A percentile compares a stretch with the other conserved stretches of the same genome.
Evolutionary conservation across 2,113 vertebrate genomes (phyloP).

Genomic region (Ceratotherium simum): DNA sequence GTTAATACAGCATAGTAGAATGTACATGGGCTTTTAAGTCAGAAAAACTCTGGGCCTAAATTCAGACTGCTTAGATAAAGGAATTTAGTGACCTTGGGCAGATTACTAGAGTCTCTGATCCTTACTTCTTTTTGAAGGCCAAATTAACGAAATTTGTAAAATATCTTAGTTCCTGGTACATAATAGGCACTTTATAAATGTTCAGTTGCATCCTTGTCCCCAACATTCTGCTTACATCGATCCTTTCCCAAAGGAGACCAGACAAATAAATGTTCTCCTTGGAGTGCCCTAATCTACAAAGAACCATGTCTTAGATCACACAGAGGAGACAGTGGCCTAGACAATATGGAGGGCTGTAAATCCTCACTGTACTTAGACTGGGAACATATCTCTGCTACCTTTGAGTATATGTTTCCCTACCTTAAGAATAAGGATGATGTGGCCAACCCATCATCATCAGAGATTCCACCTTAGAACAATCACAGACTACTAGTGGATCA

Average conservation of each 20-base stretch:
- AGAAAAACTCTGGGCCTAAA: not conserved
- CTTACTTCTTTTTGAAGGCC: slow-evolving; percentile 1
- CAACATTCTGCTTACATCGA: not conserved
- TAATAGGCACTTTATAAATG: not conserved
- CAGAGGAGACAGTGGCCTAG: not conserved
- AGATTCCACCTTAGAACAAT: not conserved
- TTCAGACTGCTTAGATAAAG: not conserved
- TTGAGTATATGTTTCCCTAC: not conserved
- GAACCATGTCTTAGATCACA: not conserved
- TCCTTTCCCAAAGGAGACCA: not conserved
- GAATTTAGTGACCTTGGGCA: not conserved
- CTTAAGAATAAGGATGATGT: not conserved
- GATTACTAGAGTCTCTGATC: not conserved
- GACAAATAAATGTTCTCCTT: slow-evolving; percentile 10
- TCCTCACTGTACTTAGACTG: not conserved
- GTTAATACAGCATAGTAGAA: not conserved
- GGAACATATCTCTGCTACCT: not conserved
- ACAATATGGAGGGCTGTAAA: not conserved
- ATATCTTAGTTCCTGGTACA: not conserved
- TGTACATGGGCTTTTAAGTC: not conserved
- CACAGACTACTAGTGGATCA: not conserved
- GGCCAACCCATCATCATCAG: not conserved
- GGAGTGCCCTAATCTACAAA: not conserved
- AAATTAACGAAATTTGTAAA: slow-evolving; percentile 33
- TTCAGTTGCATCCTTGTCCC: not conserved